A percentile compares a stretch with the other conserved stretches of the same genome.
These are phyloP conservation scores for Myoxocephalus aenaeus DNA, from an alignment of 2,797 vertebrate genomes.

Conservation along the genomic window DNA sequence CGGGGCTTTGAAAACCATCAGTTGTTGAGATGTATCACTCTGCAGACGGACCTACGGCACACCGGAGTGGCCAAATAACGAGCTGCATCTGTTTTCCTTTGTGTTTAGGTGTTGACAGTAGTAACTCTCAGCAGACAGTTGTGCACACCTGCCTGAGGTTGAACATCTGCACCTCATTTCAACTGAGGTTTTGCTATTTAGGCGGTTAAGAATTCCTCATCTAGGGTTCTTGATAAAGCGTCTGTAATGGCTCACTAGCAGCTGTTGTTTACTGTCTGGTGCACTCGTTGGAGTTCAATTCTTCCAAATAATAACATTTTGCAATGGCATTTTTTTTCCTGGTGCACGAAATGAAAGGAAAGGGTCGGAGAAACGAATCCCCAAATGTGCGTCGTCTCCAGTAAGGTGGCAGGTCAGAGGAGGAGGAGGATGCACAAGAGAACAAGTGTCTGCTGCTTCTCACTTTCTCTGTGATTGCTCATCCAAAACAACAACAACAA, in stretches of 20 bases:
- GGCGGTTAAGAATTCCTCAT: not conserved
- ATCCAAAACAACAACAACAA: no score
- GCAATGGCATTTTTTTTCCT: not conserved
- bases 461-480: not conserved
- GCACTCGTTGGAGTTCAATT: not conserved
- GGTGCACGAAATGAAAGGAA: not conserved
- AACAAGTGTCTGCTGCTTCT: not conserved
- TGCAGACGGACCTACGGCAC: no score
- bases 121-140: not conserved
- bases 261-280: not conserved
- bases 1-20: no score
- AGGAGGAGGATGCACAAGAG: not conserved
- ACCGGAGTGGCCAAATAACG: no score
- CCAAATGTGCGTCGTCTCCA: not conserved
- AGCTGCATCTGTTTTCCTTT: no score
- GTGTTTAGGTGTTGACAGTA: not conserved
- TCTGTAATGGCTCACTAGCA: not conserved
- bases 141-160: conserved; percentile 2
- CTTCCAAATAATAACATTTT: not conserved
- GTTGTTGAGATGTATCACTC: no score
- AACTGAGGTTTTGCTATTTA: not conserved
- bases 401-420: not conserved
- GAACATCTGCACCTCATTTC: conserved; percentile 31
- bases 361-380: not conserved
- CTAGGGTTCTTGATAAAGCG: not conserved